phyloP scores from a whole-genome alignment of 2,888 invertebrate genomes.

The Andrena chrysosceles region DNA sequence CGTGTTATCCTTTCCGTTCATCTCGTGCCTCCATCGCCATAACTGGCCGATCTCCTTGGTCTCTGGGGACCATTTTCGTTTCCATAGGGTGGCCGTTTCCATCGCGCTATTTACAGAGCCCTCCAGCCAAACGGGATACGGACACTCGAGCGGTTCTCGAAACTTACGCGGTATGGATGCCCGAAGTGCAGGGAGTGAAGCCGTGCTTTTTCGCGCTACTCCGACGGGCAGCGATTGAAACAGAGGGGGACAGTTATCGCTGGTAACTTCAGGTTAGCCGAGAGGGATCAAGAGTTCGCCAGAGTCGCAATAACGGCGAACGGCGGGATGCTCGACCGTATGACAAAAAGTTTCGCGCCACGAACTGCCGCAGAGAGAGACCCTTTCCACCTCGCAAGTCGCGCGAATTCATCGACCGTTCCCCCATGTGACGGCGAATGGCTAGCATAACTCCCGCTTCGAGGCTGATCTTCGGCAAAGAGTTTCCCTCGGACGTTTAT shows the following conservation, averaged over 20 bases:
- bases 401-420: neutral
- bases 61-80: conserved; percentile 66
- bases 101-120: conserved; percentile 76
- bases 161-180: conserved; percentile 74
- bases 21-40: conserved; percentile 22
- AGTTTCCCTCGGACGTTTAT: conserved; percentile 6
- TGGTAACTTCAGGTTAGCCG: conserved; percentile 25
- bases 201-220: conserved; percentile 15
- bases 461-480: conserved; percentile 2
- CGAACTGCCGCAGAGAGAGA: neutral
- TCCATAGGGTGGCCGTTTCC: conserved; percentile 66
- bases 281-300: neutral
- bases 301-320: conserved; percentile 32
- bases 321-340: conserved; percentile 14
- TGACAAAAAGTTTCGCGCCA: conserved; percentile 36
- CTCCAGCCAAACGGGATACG: conserved; percentile 63
- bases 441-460: conserved; percentile 1
- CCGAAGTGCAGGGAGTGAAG: conserved; percentile 46
- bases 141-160: conserved; percentile 61
- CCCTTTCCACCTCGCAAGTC: neutral
- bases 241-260: conserved; percentile 39
- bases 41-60: conserved; percentile 54
- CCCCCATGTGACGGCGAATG: neutral
- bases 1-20: conserved; percentile 45
- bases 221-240: conserved; percentile 21